These are phyloP conservation scores for Turnix velox DNA, from an alignment of 2,113 vertebrate genomes.

Conservation along the genomic window DNA sequence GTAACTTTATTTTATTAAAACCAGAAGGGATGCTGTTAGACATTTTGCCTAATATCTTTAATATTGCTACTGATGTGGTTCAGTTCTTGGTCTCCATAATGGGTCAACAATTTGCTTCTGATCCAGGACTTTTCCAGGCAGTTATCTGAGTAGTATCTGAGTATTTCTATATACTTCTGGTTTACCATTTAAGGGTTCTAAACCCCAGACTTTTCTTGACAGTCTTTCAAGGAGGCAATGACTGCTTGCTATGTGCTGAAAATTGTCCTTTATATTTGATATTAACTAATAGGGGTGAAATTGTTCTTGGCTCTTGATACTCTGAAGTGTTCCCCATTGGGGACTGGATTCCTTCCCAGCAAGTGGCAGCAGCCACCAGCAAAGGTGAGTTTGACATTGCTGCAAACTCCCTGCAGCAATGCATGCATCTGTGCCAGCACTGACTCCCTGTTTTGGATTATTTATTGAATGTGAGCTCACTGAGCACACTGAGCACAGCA, in stretches of 20 bases:
- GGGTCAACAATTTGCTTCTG: neutral
- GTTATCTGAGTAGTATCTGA: neutral
- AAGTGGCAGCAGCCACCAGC: conserved; percentile 33
- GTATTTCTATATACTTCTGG: neutral
- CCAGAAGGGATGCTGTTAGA: neutral
- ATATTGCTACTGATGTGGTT: neutral
- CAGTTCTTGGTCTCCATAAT: neutral
- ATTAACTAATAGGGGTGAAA: conserved; percentile 49
- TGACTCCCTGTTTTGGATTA: neutral
- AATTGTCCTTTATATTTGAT: conserved; percentile 8
- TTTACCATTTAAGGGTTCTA: neutral
- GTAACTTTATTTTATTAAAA: neutral
- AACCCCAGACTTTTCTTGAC: neutral
- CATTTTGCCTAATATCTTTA: neutral
- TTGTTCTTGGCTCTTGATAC: conserved; percentile 22
- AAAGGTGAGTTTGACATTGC: conserved; percentile 64
- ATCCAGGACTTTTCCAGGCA: neutral
- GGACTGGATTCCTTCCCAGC: conserved; percentile 54
- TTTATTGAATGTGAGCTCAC: conserved; percentile 51
- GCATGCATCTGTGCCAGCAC: conserved; percentile 17
- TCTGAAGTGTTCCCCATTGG: conserved; percentile 15
- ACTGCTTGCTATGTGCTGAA: neutral
- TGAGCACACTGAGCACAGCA: neutral
- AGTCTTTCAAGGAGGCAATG: neutral
- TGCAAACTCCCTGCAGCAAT: conserved; percentile 34